A percentile compares a stretch with the other conserved stretches of the same genome.
Evolutionary conservation across 2,888 invertebrate genomes (phyloP).

Genomic region (Heteropelma amictum): DNA sequence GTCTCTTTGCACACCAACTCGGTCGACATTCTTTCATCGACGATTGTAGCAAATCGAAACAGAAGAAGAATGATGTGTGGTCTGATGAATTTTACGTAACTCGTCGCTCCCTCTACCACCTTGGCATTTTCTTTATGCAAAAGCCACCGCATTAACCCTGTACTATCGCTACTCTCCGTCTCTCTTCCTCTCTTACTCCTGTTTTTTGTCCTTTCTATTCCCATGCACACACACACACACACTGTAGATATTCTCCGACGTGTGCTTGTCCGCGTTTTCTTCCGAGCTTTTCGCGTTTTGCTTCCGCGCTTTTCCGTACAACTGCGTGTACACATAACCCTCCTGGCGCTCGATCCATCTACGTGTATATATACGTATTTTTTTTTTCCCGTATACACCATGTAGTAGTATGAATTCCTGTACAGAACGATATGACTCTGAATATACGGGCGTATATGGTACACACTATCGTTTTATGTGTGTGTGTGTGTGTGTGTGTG

Average conservation of each 20-base stretch:
- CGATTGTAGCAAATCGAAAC: no score
- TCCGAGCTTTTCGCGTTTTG: slow-evolving; percentile 36
- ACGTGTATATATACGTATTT: not conserved
- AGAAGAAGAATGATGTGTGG: no score
- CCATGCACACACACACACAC: no score
- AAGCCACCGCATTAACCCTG: no score
- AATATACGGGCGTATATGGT: not conserved
- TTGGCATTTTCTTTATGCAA: no score
- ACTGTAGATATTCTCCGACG: not conserved
- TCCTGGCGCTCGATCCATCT: slow-evolving; percentile 55
- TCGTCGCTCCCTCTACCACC: no score
- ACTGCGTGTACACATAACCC: slow-evolving; percentile 5
- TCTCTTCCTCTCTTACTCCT: no score
- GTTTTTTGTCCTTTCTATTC: not conserved
- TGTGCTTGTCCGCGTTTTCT: slow-evolving; percentile 22
- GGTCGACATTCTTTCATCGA: no score
- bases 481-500: slow-evolving; percentile 10
- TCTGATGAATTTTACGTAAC: no score
- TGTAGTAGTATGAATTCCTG: not conserved
- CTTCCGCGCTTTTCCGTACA: slow-evolving; percentile 31
- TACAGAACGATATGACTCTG: slow-evolving; percentile 9
- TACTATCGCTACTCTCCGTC: no score
- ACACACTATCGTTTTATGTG: slow-evolving; percentile 3
- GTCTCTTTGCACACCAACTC: no score
- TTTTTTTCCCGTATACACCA: not conserved